Conservation (phyloP, 2,113 vertebrate genomes). For the Trichechus manatus region DNA sequence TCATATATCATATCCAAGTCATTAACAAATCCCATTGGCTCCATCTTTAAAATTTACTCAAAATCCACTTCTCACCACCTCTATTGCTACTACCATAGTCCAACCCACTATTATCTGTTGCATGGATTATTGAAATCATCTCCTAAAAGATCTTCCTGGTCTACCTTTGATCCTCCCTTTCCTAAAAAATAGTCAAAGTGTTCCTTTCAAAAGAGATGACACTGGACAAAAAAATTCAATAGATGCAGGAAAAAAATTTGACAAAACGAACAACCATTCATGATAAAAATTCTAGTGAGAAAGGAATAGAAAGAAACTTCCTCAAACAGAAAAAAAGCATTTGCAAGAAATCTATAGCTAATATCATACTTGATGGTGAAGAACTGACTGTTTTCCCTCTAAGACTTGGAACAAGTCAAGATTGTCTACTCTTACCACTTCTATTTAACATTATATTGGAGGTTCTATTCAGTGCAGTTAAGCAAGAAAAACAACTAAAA, state of each 20-base stretch:
- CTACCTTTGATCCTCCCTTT: background rate
- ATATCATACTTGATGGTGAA: too few species aligned
- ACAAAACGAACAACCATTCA: background rate
- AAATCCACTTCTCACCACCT: background rate
- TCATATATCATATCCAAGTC: background rate
- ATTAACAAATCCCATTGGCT: background rate
- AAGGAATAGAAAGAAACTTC: too few species aligned
- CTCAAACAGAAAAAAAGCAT: too few species aligned
- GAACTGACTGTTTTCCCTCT: too few species aligned
- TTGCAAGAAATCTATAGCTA: too few species aligned
- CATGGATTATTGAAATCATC: conserved; percentile 6
- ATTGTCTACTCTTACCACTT: too few species aligned
- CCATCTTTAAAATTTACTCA: too few species aligned
- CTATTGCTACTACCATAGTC: background rate
- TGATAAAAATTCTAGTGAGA: too few species aligned
- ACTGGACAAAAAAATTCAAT: background rate
- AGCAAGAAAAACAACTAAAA: too few species aligned
- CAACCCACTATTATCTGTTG: background rate
- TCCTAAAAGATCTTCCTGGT: background rate
- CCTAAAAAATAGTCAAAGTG: background rate
- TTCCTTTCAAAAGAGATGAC: background rate
- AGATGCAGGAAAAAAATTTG: conserved; percentile 1
- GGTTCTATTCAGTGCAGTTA: too few species aligned
- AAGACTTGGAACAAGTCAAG: too few species aligned
- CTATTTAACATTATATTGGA: too few species aligned